Evolutionary conservation across 2,797 vertebrate species (phyloP).

Genomic region (Myotis myotis): DNA sequence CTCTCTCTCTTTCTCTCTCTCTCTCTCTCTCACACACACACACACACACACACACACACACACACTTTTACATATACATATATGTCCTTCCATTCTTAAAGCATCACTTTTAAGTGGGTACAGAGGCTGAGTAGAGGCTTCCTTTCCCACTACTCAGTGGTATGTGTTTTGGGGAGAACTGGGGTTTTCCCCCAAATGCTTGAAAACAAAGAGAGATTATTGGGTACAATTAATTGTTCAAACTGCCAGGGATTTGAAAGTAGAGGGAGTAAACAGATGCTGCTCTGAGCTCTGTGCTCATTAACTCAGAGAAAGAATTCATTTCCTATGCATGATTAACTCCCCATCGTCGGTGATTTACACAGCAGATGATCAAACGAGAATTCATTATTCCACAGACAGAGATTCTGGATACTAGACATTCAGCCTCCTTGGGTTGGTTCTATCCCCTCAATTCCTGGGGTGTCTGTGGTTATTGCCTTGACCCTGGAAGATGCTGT

Average conservation of each 20-base stretch:
- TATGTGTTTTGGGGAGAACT: neutral
- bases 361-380: slow-evolving; percentile 83
- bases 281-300: slow-evolving; percentile 79
- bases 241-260: slow-evolving; percentile 78
- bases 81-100: neutral
- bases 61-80: neutral
- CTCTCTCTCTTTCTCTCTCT: neutral
- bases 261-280: slow-evolving; percentile 82
- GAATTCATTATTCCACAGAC: slow-evolving; percentile 81
- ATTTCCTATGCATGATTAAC: slow-evolving; percentile 85
- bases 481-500: neutral
- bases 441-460: neutral
- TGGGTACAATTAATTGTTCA: slow-evolving; percentile 80
- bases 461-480: neutral
- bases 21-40: too few relatives aligned
- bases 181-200: neutral
- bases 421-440: neutral
- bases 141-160: neutral
- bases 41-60: neutral
- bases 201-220: slow-evolving; percentile 73
- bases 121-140: neutral
- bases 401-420: slow-evolving; percentile 44
- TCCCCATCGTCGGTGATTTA: slow-evolving; percentile 82
- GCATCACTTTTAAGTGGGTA: neutral
- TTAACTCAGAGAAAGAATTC: slow-evolving; percentile 83